Evolutionary conservation across 2,113 vertebrate genomes (phyloP).

Genomic region (Lanius ludovicianus): DNA sequence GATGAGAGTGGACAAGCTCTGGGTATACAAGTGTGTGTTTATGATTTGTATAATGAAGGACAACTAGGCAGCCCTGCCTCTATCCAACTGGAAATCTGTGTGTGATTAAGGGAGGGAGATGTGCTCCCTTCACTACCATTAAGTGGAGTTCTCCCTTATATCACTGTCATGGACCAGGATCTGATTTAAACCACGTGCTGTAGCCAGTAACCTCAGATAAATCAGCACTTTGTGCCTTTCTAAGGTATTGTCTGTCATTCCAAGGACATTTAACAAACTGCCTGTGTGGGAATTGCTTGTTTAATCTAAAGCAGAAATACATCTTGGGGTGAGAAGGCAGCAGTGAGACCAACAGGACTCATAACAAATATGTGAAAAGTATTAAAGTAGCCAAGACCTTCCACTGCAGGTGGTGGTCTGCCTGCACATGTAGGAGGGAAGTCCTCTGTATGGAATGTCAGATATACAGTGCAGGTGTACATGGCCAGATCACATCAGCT

Average conservation of each 20-base stretch:
- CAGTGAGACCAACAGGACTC: not conserved
- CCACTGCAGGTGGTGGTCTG: not conserved
- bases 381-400: not conserved
- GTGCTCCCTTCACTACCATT: slow-evolving; percentile 21
- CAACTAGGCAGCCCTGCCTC: slow-evolving; percentile 20
- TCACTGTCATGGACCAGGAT: not conserved
- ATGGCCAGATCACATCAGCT: not conserved
- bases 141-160: not conserved
- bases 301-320: slow-evolving; percentile 45
- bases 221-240: slow-evolving; percentile 6
- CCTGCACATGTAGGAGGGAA: not conserved
- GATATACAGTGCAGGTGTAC: not conserved
- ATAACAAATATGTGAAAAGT: not conserved
- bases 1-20: not conserved
- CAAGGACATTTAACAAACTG: slow-evolving; percentile 3
- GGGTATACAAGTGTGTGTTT: not conserved
- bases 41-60: slow-evolving; percentile 24
- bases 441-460: not conserved
- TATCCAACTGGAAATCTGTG: slow-evolving; percentile 30
- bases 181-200: slow-evolving; percentile 52
- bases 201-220: slow-evolving; percentile 27
- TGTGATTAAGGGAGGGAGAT: slow-evolving; percentile 46
- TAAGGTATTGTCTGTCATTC: not conserved
- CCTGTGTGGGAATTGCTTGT: not conserved
- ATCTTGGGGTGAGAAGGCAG: not conserved